Base-by-base conservation (phyloP, 2,797 vertebrate species). In the Anguilla marmorata region DNA sequence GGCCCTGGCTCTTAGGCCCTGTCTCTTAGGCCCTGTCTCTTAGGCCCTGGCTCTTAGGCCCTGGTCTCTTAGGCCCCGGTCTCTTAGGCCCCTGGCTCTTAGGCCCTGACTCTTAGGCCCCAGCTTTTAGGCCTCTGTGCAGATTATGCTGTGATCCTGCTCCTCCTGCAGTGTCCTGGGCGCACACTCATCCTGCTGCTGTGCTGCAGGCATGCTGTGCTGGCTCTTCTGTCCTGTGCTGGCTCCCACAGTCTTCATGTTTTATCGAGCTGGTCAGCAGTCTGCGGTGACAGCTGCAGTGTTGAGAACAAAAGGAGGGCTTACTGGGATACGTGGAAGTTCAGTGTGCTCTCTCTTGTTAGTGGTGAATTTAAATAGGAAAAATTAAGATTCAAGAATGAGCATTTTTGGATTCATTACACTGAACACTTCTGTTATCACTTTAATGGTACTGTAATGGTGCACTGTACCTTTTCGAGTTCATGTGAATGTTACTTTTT, bases 281-380 rank as follows among this genome's bases (percentile, higher is more conserved):
- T n/a, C 69, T 30, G 27, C 30, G 69, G 30, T 27, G 74, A 41
- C 74, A 41, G 88, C 86, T 12, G 50, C 74, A 86, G 90, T 87
- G 82, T 88, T 89, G 9, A 72, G 89, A 33, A 54, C 50, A 80
- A 45, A 91, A 94, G 92, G 92, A 93, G 91, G 93, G 93, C 2
- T 33, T 93, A 21, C 19, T 76, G 24, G 14, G 74, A 12, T 7
- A 37, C 33, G 19, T 37, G 33, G 16, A 41, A 41, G 74, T 37
- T 76, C 33, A 76, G 12, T 14, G 14, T 76, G 33, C 14, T 21
- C 4, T 33, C 74, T 76, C 74, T 41, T 72, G 30, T 14, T 7
- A 41, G 30, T 19, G 16, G 33, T 41, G 30, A 76, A 76, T 41
- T 76, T 12, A 45, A 58, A 58, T 19, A 3, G 56, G 14, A 14